Evolutionary conservation across 2,888 invertebrate genomes (phyloP), one percentile per base, ranked within the genome.

Genomic region (Piscicola geometra): DNA sequence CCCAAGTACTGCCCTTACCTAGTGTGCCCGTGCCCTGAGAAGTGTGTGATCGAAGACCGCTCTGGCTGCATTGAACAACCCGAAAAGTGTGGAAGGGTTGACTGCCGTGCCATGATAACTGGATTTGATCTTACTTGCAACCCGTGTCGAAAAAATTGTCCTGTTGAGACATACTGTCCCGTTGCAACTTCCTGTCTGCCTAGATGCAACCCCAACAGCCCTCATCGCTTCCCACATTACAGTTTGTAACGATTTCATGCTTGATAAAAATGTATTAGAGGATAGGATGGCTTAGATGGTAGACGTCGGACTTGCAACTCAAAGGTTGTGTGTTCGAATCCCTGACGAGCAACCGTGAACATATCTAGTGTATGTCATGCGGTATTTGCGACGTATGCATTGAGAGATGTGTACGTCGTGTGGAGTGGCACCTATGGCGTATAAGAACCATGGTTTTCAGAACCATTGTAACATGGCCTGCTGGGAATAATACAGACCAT

Each of bases 11-110:
- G 73, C 25, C 73, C 73, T 2, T 73, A 73, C 33, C 64, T 73
- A 64, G 73, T 73, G n/a, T 73, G 73, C 36, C 73, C 73, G 21
- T 73, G 73, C 64, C 73, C 73, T 1, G 73, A 73, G 28, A 52
- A 52, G 33, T 73, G 73, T 52, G 25, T 73, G 25, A 64, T 73
- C 21, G 35, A 33, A 32, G 73, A 73, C 33, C 28, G 25, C n/a
- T 21, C 5, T 21, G 41, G 30, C 12, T 73, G 73, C 64, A 32
- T 52, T 9, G 35, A 56, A 33, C n/a, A 35, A n/a, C 60, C 60
- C 1, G n/a, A 33, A n/a, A 35, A 67, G 21, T 73, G 73, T 36
- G 50, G 73, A 21, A 18, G 64, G n/a, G 28, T 73, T 5, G 73
- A 64, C 36, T 73, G 73, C 41, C 60, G 52, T 3, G 56, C 50